Base-by-base conservation (phyloP, 2,113 vertebrate genomes). In the Dascyllus trimaculatus region DNA sequence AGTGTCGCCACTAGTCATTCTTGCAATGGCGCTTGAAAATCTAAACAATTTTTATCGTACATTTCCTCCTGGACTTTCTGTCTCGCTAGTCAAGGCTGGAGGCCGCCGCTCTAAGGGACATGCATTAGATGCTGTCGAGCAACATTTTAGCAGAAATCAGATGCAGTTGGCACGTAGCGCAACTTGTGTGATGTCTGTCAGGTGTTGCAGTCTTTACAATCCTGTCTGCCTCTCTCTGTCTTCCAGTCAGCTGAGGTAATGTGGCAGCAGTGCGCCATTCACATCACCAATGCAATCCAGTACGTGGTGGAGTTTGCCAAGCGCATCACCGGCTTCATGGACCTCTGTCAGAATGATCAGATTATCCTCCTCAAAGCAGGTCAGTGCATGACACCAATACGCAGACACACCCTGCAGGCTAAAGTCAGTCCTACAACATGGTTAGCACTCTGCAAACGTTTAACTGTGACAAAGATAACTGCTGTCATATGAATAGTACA, bases 311-410 rank as follows among this genome's bases (percentile, higher is more conserved):
- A 97, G 93, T 98, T 97, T 0, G 97, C 97, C 91, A 97, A 98
- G 87, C 96, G 94, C 78, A 96, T 98, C 78, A 84, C 95, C 1
- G 96, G 97, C 87, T 98, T 98, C 94, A 96, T 98, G 96, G 97
- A 98, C 83, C 95, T 97, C 75, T 96, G 95, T 91, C 97, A 98
- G 92, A 98, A 98, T 0, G 97, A 97, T 92, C 97, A 98, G 89
- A 98, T 98, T 78, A 96, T 98, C 79, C 96, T 98, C 54, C 96
- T 98, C 77, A 98, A 98, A 96, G 96, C 96, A 93, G 97, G 97
- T 97, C 85, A 94, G 91, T 90, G 65, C 69, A 40, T 24, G 18
- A 85, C 29, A 72, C 25, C 3, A 49, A 6, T 21, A 35, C 8
- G 13, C 4, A 60, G 21, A 49, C 54, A 45, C 26, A 17, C 35